Evolutionary conservation across 2,797 vertebrate species (phyloP), one percentile per base, ranked within the genome.

Genomic region (Thunnus albacares): DNA sequence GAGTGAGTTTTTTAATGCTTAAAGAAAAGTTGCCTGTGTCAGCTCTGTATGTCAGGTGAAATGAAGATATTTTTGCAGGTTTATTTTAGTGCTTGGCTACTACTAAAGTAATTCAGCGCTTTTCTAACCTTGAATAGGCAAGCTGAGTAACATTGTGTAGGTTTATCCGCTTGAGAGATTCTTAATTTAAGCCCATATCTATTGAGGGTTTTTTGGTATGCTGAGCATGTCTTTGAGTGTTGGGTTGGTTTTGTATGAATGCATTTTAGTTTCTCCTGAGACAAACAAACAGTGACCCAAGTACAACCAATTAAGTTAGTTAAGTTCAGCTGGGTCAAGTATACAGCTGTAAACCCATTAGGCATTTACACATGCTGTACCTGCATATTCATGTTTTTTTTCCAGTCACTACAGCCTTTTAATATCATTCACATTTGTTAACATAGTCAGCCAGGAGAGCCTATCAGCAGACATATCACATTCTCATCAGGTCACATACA

Each of bases 21-120:
- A 64, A 75, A 79, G 70, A 90, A 88, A 86, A 30, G 64, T 67
- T 81, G 87, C 85, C 33, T 59, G 85, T 69, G 82, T 92, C 89
- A 85, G 88, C 86, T 72, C 49, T 72, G 53, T 38, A 0, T 5
- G 6, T 30, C 26, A 8, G 71, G 61, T 35, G 4, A 65, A 81
- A 71, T 57, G 35, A 47, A 79, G 45, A 82, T 84, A 79, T 85
- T 83, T 69, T 56, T 85, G 77, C 73, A 49, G 59, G 75, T 75
- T 86, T 81, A 60, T 79, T 74, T 63, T n/a, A 28, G 18, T 26
- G 55, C 59, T 53, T 56, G 73, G 61, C 55, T 63, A 35, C 69
- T 17, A 33, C 68, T 53, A 6, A 68, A 80, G 68, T 47, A 77
- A 77, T 70, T 77, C 61, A 71, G 65, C 65, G 55, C 66, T 58